Evolutionary conservation across 2,797 vertebrate species (phyloP), one percentile per base, ranked within the genome.

Genomic region (Aythya fuligula): DNA sequence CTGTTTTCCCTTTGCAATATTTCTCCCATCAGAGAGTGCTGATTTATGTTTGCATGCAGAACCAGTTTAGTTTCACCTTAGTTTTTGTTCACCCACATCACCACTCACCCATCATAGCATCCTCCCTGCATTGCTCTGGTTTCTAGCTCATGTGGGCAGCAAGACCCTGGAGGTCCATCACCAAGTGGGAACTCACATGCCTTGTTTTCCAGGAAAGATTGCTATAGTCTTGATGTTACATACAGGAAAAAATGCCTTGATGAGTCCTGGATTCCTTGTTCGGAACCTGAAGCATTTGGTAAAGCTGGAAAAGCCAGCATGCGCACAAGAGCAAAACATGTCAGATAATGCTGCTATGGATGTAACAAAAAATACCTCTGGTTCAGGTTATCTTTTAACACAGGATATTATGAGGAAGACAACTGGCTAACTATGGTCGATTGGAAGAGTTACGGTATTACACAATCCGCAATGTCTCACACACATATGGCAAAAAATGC

Each of bases 151-250:
- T 0, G 0, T 39, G 43, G 6, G 45, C 20, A 70, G 65, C 27
- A 81, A 49, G 39, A 69, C 27, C 13, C 34, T 65, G 73, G 45
- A 64, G 62, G 28, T 89, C 45, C 0, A 0, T 5, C 13, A 34
- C 21, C 3, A 2, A 2, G 0, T 0, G 2, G 53, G 53, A 12
- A 90, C 28, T 30, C 60, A 53, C 79, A 60, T 1, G 6, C 19
- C 2, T 65, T 34, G 14, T 61, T 85, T 92, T 41, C 43, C 19
- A n/a, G 58, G 30, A 13, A 41, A 85, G 6, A 7, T 58, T 71
- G 20, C 61, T 74, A 17, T 0, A 15, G 13, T 19, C 39, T 17
- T 77, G 13, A 45, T 53, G 20, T 6, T 54, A 54, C 75, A 18
- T 17, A 18, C 12, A 36, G 58, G 39, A 28, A 76, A 51, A 87